Conservation (phyloP, 2,888 invertebrate species). For the Sphaeridia pumilis region DNA sequence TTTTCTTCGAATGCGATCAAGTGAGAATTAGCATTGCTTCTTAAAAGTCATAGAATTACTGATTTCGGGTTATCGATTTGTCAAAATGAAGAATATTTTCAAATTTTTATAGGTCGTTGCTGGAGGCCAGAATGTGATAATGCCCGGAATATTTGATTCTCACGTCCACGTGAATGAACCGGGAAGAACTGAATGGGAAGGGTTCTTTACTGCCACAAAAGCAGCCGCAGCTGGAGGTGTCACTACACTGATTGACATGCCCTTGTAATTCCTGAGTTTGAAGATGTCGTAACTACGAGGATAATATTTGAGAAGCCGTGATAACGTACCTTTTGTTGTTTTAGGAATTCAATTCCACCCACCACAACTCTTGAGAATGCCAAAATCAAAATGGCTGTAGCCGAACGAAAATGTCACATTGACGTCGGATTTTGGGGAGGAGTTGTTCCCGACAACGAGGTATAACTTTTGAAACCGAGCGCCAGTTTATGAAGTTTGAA, state of each 20-base stretch:
- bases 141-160: slow-evolving; percentile 59
- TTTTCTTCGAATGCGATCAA: neutral
- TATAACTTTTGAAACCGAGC: neutral
- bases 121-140: slow-evolving; percentile 46
- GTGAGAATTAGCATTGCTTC: neutral
- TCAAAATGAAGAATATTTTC: neutral
- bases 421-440: slow-evolving; percentile 73
- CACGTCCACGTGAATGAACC: slow-evolving; percentile 65
- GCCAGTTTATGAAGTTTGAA: neutral
- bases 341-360: slow-evolving; percentile 56
- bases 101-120: slow-evolving; percentile 37
- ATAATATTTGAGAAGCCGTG: neutral
- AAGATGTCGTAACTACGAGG: no score
- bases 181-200: slow-evolving; percentile 59
- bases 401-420: slow-evolving; percentile 49
- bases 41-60: no score
- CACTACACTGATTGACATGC: slow-evolving; percentile 60
- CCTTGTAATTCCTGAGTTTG: slow-evolving; percentile 46
- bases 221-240: slow-evolving; percentile 62
- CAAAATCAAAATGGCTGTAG: slow-evolving; percentile 49
- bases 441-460: slow-evolving; percentile 53
- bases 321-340: slow-evolving; percentile 1
- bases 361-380: slow-evolving; percentile 54
- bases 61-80: neutral
- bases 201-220: slow-evolving; percentile 55